These are phyloP conservation scores for Cinclus mexicanus DNA, from an alignment of 2,113 vertebrate genomes.

Conservation along the genomic window DNA sequence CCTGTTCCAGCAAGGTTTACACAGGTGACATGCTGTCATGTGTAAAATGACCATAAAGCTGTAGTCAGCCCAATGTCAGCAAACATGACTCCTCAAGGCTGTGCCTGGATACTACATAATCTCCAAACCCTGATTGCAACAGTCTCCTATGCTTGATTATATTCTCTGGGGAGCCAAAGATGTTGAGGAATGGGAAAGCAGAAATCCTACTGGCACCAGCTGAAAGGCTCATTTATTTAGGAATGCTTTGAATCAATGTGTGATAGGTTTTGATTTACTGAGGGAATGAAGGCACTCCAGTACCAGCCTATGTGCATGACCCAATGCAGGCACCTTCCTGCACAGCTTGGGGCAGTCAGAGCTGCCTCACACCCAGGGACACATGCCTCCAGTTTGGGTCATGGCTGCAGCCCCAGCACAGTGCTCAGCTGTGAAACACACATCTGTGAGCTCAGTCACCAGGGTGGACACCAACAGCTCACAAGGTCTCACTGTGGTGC, in stretches of 20 bases:
- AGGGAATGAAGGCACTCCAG: neutral
- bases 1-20: neutral
- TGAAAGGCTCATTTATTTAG: constrained; percentile 11
- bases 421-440: neutral
- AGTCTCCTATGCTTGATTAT: neutral
- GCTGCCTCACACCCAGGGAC: fast-evolving
- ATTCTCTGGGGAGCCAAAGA: neutral
- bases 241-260: neutral
- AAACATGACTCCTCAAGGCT: constrained; percentile 25
- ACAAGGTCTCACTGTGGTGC: neutral
- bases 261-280: neutral
- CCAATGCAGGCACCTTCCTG: neutral
- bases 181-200: neutral
- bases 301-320: fast-evolving
- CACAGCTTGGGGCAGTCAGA: neutral
- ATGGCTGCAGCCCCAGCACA: neutral
- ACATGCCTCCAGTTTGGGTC: neutral
- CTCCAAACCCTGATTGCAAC: neutral
- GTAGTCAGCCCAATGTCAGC: constrained; percentile 41
- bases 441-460: neutral
- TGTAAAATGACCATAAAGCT: constrained; percentile 29
- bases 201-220: neutral
- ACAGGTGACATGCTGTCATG: constrained; percentile 18
- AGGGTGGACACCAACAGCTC: neutral
- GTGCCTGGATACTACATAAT: neutral